Evolutionary conservation across 2,888 invertebrate species (phyloP).

Genomic region (Drosophila peninsularis): DNA sequence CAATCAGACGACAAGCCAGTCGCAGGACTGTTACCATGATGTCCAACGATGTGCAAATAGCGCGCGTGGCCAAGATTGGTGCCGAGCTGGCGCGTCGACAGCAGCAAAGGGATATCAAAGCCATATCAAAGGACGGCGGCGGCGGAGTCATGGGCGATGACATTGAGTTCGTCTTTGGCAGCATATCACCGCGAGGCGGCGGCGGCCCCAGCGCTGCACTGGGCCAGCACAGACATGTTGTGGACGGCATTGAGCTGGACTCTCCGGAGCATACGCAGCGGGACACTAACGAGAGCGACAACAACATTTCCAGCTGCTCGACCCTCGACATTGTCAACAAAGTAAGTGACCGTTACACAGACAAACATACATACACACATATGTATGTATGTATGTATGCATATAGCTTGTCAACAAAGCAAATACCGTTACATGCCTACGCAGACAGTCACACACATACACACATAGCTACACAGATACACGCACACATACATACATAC

Average conservation of each 20-base stretch:
- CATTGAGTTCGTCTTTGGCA: slow-evolving; percentile 81
- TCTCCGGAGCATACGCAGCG: slow-evolving; percentile 81
- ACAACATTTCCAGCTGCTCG: slow-evolving; percentile 84
- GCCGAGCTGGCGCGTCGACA: slow-evolving; percentile 56
- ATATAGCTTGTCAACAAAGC: background rate
- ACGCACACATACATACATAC: background rate
- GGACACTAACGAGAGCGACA: slow-evolving; percentile 83
- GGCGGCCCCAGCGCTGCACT: slow-evolving; percentile 39
- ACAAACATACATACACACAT: background rate
- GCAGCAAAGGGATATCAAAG: slow-evolving; percentile 42
- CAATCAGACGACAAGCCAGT: background rate
- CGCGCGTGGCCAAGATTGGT: slow-evolving; percentile 78
- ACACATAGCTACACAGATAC: background rate
- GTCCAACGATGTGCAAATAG: slow-evolving; percentile 82
- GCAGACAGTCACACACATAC: background rate
- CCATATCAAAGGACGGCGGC: slow-evolving; percentile 47
- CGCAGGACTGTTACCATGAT: slow-evolving; percentile 35
- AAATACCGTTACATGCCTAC: slow-evolving; percentile 1
- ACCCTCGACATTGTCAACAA: slow-evolving; percentile 84
- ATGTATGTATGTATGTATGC: background rate
- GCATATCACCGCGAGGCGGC: slow-evolving; percentile 80
- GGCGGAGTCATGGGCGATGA: slow-evolving; percentile 53
- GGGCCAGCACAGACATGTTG: slow-evolving; percentile 43
- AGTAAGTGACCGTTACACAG: slow-evolving; percentile 66
- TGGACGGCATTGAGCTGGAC: slow-evolving; percentile 63